phyloP scores from a whole-genome alignment of 1,140 invertebrate genomes.

The Zaprionus ghesquierei region DNA sequence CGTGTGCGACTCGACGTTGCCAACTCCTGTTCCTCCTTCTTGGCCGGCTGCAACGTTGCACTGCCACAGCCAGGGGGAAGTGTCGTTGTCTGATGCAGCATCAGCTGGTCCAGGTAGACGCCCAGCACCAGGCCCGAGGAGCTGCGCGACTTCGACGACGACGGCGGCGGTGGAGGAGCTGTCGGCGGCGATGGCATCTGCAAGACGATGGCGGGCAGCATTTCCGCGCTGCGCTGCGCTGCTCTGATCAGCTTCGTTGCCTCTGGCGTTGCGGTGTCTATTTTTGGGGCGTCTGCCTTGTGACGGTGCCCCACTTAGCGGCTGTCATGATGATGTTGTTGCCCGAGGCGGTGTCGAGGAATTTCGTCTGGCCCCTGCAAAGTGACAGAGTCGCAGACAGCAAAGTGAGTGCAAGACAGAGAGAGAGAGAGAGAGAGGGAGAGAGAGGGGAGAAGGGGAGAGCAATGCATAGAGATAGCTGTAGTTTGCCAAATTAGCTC shows the following conservation, averaged over 20 bases:
- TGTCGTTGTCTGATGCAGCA: conserved; percentile 35
- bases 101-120: conserved; percentile 74
- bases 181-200: conserved; percentile 61
- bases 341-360: conserved; percentile 52
- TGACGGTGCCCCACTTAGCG: conserved; percentile 77
- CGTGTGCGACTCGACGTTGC: conserved; percentile 84
- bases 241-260: conserved; percentile 9
- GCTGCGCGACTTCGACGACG: conserved; percentile 29
- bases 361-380: conserved; percentile 73
- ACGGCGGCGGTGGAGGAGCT: conserved; percentile 29
- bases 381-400: conserved; percentile 20
- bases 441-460: not conserved
- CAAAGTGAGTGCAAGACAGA: conserved; percentile 4
- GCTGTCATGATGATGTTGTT: conserved; percentile 76
- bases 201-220: conserved; percentile 55
- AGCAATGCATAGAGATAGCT: not conserved
- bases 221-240: conserved; percentile 39
- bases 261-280: conserved; percentile 44
- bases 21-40: conserved; percentile 82
- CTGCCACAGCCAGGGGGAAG: conserved; percentile 16
- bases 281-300: conserved; percentile 76
- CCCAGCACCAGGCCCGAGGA: conserved; percentile 63
- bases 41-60: conserved; percentile 17
- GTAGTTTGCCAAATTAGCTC: conserved; percentile 69
- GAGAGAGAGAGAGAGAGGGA: not conserved